A percentile compares a stretch with the other conserved stretches of the same genome.
phyloP scores from a whole-genome alignment of 2,797 vertebrate species.

The Sternotherus odoratus region DNA sequence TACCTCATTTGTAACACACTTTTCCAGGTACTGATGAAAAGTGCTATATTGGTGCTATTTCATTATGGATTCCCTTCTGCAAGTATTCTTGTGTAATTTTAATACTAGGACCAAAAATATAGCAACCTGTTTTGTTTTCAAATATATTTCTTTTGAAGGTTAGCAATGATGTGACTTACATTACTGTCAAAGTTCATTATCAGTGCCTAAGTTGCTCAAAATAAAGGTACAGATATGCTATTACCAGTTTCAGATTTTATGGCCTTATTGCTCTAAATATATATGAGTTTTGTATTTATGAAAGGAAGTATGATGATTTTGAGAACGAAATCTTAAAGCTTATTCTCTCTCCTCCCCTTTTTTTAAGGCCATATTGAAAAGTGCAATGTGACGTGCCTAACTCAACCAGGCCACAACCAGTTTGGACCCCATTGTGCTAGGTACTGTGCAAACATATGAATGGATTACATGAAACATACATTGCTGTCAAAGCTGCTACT shows the following conservation, averaged over 20 bases:
- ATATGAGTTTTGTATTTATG: neutral
- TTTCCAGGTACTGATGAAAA: neutral
- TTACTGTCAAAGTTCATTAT: slow-evolving; percentile 29
- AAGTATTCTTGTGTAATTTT: neutral
- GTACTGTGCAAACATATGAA: too few relatives aligned
- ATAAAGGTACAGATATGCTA: neutral
- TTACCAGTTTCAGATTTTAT: neutral
- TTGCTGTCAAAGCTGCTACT: neutral
- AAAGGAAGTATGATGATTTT: neutral
- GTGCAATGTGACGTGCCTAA: neutral
- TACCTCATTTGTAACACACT: neutral
- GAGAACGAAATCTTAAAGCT: neutral
- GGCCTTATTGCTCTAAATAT: neutral
- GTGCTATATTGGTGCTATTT: accelerated
- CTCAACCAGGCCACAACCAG: neutral
- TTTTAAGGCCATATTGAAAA: neutral
- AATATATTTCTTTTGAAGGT: neutral
- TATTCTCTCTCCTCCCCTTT: neutral
- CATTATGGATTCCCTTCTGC: neutral
- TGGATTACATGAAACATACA: neutral
- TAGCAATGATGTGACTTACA: neutral
- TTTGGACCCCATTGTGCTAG: neutral
- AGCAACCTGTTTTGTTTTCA: slow-evolving; percentile 16
- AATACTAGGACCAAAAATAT: neutral
- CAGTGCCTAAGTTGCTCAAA: neutral